Evolutionary conservation across 2,797 vertebrate genomes (phyloP), one percentile per base, ranked within the genome.

Genomic region (Harpagifer antarcticus): DNA sequence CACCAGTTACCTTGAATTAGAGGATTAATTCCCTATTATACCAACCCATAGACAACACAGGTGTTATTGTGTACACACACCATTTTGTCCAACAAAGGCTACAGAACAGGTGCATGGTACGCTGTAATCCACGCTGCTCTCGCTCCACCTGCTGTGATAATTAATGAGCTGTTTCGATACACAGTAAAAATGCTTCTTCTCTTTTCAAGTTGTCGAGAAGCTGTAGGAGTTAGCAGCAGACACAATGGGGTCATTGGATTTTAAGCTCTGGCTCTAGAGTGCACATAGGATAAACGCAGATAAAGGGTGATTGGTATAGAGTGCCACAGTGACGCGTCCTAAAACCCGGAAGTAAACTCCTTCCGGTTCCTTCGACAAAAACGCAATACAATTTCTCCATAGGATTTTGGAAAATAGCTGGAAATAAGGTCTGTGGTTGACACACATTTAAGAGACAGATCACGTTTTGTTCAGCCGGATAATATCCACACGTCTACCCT

Each of bases 141-240:
- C 74, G 62, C 57, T 89, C 83, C 89, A 90, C 91, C 91, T 91
- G 92, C 90, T 90, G 89, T 53, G 82, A 89, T 93, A 92, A 93
- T 90, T 91, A 91, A 93, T 90, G 86, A 89, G 78, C 78, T 85
- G 82, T 74, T 89, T 88, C 74, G 68, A 81, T 83, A 76, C 54
- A 27, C 78, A 42, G 55, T 49, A 70, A 82, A 83, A 84, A 72
- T 64, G 68, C 77, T 53, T 72, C 56, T 68, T 83, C 71, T 77
- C 64, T 78, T 67, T 48, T 62, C n/a, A 55, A 82, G 69, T 79
- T 66, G 77, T 74, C 9, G 45, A 45, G 75, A 43, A 70, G 64
- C 67, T 55, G 76, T 48, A 57, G 63, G 79, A 89, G 63, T 69
- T 62, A 62, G 79, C 61, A 40, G 72, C 78, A 79, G 78, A 83